Evolutionary conservation across 2,888 invertebrate species (phyloP).

Genomic region (Lasioglossum morio): DNA sequence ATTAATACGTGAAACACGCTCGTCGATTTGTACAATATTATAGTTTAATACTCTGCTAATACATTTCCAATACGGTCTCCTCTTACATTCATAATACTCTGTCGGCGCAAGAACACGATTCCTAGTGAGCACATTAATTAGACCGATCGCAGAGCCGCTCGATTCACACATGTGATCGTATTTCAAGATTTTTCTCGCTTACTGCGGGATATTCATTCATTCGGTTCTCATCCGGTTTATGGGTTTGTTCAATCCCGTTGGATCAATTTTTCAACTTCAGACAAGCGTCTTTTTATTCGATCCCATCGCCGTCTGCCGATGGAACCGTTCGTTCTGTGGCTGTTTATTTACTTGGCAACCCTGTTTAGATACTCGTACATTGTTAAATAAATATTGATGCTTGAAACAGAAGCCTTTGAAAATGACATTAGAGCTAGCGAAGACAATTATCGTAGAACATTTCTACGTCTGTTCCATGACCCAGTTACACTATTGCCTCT

Average conservation of each 20-base stretch:
- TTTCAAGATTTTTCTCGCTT: conserved; percentile 21
- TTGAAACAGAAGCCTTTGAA: background rate
- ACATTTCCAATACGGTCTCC: conserved; percentile 1
- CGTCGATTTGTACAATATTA: background rate
- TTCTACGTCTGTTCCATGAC: background rate
- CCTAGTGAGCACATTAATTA: conserved; percentile 32
- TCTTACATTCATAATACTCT: conserved; percentile 23
- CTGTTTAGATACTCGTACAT: too few species aligned
- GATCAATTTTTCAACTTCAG: background rate
- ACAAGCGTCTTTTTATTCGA: background rate
- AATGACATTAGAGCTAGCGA: background rate
- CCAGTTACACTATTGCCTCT: background rate
- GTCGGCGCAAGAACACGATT: conserved; percentile 1
- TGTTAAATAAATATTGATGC: background rate
- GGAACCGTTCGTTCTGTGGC: background rate
- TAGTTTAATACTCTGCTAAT: background rate
- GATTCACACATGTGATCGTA: background rate
- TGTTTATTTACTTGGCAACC: background rate
- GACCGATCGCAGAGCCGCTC: conserved; percentile 13
- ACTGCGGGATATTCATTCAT: background rate
- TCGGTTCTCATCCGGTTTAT: conserved; percentile 1
- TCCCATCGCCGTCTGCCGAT: background rate
- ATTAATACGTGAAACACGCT: background rate
- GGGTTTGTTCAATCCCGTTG: conserved; percentile 18
- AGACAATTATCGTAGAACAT: background rate